These are phyloP conservation scores for Amniataba percoides DNA, from an alignment of 2,797 vertebrate species.

Conservation along the genomic window DNA sequence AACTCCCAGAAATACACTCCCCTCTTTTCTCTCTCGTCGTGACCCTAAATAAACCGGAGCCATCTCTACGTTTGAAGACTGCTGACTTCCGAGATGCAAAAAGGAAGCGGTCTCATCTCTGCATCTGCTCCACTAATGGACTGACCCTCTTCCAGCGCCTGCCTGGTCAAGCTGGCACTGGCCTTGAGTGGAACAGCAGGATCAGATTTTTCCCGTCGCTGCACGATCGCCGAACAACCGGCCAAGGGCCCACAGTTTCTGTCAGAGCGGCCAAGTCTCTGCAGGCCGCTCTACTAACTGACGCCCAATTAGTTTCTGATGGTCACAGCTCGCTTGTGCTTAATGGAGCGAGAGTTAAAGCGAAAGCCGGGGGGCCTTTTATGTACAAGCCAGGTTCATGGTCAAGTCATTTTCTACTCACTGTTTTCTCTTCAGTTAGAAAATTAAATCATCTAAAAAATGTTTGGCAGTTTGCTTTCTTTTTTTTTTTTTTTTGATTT, in stretches of 20 bases:
- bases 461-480: neutral
- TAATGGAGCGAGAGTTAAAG: slow-evolving; percentile 70
- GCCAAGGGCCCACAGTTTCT: slow-evolving; percentile 56
- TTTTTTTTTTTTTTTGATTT: no score
- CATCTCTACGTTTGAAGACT: slow-evolving; percentile 47
- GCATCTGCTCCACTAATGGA: slow-evolving; percentile 53
- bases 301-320: slow-evolving; percentile 80
- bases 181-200: slow-evolving; percentile 55
- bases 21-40: slow-evolving; percentile 39
- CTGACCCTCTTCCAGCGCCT: slow-evolving; percentile 66
- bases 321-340: slow-evolving; percentile 73
- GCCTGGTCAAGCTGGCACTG: slow-evolving; percentile 63
- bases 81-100: slow-evolving; percentile 50
- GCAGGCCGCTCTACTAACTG: slow-evolving; percentile 70
- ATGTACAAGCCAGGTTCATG: slow-evolving; percentile 66
- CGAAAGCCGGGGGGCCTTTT: slow-evolving; percentile 63
- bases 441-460: slow-evolving; percentile 51
- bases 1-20: slow-evolving; percentile 23
- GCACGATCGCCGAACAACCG: slow-evolving; percentile 45
- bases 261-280: slow-evolving; percentile 60
- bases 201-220: slow-evolving; percentile 54
- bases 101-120: slow-evolving; percentile 58
- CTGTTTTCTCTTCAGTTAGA: slow-evolving; percentile 29
- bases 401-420: slow-evolving; percentile 44
- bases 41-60: slow-evolving; percentile 60